phyloP scores from a whole-genome alignment of 2,888 invertebrate genomes.

The Scotopteryx bipunctaria region DNA sequence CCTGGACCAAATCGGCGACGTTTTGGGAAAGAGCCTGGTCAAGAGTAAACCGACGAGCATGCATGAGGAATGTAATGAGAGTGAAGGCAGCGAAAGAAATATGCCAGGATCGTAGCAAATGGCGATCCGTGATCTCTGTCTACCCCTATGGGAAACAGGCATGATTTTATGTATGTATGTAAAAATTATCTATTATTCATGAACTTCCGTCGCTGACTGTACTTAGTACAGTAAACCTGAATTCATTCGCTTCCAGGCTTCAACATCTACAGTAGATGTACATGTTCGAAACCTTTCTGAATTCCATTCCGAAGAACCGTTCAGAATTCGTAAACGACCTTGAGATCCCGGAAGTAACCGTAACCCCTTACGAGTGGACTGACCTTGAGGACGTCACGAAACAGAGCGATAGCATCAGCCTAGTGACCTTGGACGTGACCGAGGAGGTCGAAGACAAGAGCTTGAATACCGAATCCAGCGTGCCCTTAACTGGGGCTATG shows the following conservation, averaged over 20 bases:
- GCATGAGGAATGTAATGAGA: too few species aligned
- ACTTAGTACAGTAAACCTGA: too few species aligned
- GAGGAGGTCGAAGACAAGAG: constrained; percentile 48
- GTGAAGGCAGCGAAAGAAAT: too few species aligned
- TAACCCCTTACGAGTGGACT: constrained; percentile 58
- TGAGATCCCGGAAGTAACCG: constrained; percentile 61
- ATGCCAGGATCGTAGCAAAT: too few species aligned
- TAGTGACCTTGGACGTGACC: constrained; percentile 40
- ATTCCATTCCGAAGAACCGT: constrained; percentile 64
- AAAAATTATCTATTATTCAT: too few species aligned
- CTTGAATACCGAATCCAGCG: constrained; percentile 60
- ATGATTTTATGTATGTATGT: too few species aligned
- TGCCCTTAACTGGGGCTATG: constrained; percentile 69
- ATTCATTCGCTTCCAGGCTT: constrained; percentile 22
- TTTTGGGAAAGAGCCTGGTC: too few species aligned
- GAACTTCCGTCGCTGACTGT: too few species aligned
- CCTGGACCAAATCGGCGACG: too few species aligned
- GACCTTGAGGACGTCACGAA: constrained; percentile 52
- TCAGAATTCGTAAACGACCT: constrained; percentile 64
- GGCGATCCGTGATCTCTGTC: too few species aligned
- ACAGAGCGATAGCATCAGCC: constrained; percentile 49
- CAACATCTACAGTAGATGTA: constrained; percentile 45
- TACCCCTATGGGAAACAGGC: too few species aligned
- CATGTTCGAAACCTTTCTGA: constrained; percentile 61
- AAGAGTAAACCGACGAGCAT: too few species aligned